phyloP scores from a whole-genome alignment of 1,140 invertebrate genomes.

The Drosophila rufa region DNA sequence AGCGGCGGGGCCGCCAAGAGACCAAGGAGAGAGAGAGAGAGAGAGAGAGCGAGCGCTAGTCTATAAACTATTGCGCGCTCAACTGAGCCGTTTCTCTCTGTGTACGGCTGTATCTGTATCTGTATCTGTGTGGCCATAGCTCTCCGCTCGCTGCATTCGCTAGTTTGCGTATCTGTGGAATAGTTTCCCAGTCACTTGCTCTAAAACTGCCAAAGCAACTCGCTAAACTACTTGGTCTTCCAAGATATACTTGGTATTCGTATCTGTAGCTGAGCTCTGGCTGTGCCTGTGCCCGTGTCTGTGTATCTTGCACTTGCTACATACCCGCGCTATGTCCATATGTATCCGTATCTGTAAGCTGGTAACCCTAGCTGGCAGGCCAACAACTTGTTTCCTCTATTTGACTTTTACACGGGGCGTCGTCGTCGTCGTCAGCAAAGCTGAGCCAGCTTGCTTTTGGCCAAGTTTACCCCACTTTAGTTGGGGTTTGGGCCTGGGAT shows the following conservation, averaged over 20 bases:
- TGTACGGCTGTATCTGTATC: conserved; percentile 5
- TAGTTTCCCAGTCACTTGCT: conserved; percentile 77
- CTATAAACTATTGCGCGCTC: conserved; percentile 69
- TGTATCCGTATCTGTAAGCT: conserved; percentile 33
- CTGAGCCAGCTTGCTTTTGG: conserved; percentile 38
- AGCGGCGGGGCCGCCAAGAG: conserved; percentile 56
- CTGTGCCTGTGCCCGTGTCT: background rate
- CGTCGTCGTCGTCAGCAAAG: conserved; percentile 31
- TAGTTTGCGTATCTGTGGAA: conserved; percentile 55
- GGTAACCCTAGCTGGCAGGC: conserved; percentile 62
- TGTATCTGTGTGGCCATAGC: conserved; percentile 13
- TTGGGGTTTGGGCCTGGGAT: conserved; percentile 41
- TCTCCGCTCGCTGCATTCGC: conserved; percentile 60
- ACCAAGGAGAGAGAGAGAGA: conserved; percentile 22
- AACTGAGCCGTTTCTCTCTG: conserved; percentile 41
- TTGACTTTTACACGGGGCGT: conserved; percentile 76
- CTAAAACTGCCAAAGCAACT: conserved; percentile 72
- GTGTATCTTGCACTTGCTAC: conserved; percentile 64
- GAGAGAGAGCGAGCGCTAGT: conserved; percentile 37
- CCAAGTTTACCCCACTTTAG: conserved; percentile 53
- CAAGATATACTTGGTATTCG: conserved; percentile 11
- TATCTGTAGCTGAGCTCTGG: background rate
- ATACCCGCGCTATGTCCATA: conserved; percentile 19
- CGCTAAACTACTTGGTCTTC: conserved; percentile 54
- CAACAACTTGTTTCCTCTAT: conserved; percentile 81